phyloP scores from a whole-genome alignment of 2,797 vertebrate genomes.

The Smutsia gigantea region DNA sequence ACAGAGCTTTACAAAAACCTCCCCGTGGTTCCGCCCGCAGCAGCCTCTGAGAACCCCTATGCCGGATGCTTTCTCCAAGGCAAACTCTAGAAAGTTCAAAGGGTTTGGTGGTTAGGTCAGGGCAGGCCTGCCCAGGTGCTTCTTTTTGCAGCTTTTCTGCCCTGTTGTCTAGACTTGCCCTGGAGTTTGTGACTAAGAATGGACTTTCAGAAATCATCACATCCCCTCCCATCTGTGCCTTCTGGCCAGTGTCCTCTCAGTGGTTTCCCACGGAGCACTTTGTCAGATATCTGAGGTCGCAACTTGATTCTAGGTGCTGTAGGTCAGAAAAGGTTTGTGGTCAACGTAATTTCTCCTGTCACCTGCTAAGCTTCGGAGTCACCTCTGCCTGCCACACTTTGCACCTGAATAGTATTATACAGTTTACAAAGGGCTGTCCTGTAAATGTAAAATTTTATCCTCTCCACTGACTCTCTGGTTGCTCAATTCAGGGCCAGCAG shows the following conservation, averaged over 20 bases:
- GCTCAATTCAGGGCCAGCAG: conserved; percentile 26
- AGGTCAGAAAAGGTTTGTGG: conserved; percentile 28
- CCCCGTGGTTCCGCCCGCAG: background rate
- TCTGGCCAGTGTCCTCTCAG: background rate
- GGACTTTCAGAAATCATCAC: background rate
- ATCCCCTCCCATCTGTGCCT: background rate
- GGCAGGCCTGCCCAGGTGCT: background rate
- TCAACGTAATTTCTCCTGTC: conserved; percentile 36
- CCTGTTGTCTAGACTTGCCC: background rate
- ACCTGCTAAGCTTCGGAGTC: background rate
- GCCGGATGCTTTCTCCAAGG: conserved; percentile 29
- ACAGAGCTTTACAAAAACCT: conserved; percentile 75
- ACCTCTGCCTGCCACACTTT: background rate
- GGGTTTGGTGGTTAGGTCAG: conserved; percentile 3
- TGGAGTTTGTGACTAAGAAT: background rate
- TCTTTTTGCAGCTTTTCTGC: background rate
- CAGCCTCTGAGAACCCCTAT: background rate
- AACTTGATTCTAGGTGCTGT: background rate
- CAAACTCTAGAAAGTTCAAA: conserved; percentile 65
- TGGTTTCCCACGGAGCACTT: background rate
- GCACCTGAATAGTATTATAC: background rate
- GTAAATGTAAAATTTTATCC: conserved; percentile 43
- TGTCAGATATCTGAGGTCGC: background rate
- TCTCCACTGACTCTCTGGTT: background rate
- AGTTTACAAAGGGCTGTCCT: conserved; percentile 41